Evolutionary conservation across 2,888 invertebrate species (phyloP).

Genomic region (Parnassius glacialis): DNA sequence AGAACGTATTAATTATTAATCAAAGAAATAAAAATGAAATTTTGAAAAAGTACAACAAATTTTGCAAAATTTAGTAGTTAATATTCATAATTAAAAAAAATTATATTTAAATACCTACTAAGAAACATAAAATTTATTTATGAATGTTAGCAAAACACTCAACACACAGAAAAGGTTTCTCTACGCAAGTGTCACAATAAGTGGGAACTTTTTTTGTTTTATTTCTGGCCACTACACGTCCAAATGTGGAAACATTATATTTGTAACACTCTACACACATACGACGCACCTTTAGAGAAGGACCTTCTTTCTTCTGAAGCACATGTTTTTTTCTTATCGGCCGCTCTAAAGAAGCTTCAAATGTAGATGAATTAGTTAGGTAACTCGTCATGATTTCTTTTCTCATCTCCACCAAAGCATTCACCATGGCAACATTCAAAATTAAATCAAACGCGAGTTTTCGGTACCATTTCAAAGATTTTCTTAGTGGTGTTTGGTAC

Average conservation of each 20-base stretch:
- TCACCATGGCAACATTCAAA: conserved; percentile 29
- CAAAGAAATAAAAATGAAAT: conserved; percentile 23
- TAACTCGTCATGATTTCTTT: conserved; percentile 8
- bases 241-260: too few species aligned
- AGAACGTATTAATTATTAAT: conserved; percentile 21
- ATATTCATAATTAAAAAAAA: conserved; percentile 24
- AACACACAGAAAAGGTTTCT: conserved; percentile 13
- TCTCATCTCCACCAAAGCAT: conserved; percentile 9
- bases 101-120: conserved; percentile 18
- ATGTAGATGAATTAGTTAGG: background rate
- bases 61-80: conserved; percentile 23
- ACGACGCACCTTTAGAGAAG: conserved; percentile 12
- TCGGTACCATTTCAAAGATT: conserved; percentile 27
- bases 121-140: too few species aligned
- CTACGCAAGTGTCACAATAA: conserved; percentile 32
- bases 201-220: conserved; percentile 31
- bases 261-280: conserved; percentile 17
- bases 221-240: too few species aligned
- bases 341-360: conserved; percentile 21
- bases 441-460: conserved; percentile 27
- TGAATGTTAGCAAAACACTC: too few species aligned
- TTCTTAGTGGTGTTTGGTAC: conserved; percentile 26
- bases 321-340: conserved; percentile 20
- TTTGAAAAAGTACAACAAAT: conserved; percentile 18
- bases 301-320: conserved; percentile 15